These are phyloP conservation scores for Dasysyrphus tricinctus DNA, from an alignment of 2,888 invertebrate species.

Conservation along the genomic window DNA sequence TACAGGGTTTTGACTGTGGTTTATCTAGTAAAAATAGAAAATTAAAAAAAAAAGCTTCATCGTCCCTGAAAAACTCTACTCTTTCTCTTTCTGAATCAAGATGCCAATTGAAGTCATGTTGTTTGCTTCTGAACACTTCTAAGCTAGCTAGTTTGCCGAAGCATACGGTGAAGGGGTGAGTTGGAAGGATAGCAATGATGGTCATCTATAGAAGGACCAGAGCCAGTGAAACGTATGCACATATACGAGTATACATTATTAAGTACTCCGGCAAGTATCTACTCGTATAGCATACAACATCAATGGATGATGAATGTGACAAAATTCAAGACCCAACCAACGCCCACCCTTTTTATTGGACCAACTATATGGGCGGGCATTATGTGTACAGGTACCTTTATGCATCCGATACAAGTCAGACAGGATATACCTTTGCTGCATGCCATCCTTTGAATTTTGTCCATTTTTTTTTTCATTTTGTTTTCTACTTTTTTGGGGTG, in stretches of 20 bases:
- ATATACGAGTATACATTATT: conserved; percentile 50
- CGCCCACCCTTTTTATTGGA: conserved; percentile 45
- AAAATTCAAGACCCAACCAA: conserved; percentile 30
- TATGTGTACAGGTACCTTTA: conserved; percentile 24
- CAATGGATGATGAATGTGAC: conserved; percentile 68
- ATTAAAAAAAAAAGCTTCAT: background rate
- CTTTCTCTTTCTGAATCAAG: conserved; percentile 62
- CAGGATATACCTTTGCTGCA: conserved; percentile 36
- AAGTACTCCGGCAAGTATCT: conserved; percentile 44
- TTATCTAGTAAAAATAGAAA: background rate
- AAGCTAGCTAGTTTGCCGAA: conserved; percentile 1
- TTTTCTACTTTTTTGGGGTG: conserved; percentile 29
- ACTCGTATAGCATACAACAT: conserved; percentile 45
- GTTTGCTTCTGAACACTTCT: conserved; percentile 57
- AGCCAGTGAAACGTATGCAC: background rate
- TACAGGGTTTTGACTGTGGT: background rate
- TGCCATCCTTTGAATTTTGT: conserved; percentile 12
- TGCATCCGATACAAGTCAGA: conserved; percentile 48
- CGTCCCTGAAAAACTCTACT: conserved; percentile 42
- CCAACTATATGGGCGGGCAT: background rate
- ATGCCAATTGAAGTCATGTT: conserved; percentile 70
- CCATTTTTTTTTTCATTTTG: conserved; percentile 9
- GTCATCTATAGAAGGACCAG: conserved; percentile 8
- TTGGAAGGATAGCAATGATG: background rate
- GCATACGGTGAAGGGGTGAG: no score